These are phyloP conservation scores for Stichopus horrens DNA, from an alignment of 53 echinoderm and acorn worm genomes.

Conservation along the genomic window DNA sequence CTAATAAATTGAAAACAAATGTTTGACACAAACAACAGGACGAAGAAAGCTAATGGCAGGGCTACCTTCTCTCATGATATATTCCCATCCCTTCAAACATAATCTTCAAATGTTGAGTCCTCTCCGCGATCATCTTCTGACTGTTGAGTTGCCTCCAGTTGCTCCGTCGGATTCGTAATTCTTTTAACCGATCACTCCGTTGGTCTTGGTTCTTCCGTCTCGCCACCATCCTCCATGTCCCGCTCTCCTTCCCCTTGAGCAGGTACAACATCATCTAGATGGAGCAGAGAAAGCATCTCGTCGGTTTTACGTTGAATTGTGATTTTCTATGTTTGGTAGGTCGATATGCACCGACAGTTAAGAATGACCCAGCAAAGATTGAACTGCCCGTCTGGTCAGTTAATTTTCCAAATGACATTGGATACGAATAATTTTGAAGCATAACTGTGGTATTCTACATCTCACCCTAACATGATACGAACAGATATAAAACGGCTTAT, in stretches of 20 bases:
- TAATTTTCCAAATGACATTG: too few species aligned
- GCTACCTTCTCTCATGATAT: conserved; percentile 84
- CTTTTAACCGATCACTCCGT: conserved; percentile 69
- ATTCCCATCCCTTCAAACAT: conserved; percentile 83
- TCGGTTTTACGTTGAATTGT: too few species aligned
- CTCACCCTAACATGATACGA: too few species aligned
- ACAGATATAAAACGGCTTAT: too few species aligned
- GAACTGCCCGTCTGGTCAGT: too few species aligned
- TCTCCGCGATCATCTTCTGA: conserved; percentile 68
- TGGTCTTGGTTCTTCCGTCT: conserved; percentile 62
- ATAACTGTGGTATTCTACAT: too few species aligned
- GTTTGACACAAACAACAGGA: background rate
- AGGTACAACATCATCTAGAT: conserved; percentile 79
- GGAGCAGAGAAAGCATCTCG: background rate
- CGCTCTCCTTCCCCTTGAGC: conserved; percentile 91
- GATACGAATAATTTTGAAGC: too few species aligned
- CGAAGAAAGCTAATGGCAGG: background rate
- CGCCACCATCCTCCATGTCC: conserved; percentile 68
- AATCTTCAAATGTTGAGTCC: conserved; percentile 77
- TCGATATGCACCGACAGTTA: too few species aligned
- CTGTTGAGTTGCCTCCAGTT: conserved; percentile 84
- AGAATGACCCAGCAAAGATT: too few species aligned
- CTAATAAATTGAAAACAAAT: too few species aligned
- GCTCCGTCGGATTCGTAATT: conserved; percentile 65
- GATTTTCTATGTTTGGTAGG: too few species aligned